Conservation (phyloP, 2,113 vertebrate species). For the Pelvicachromis taeniatus region DNA sequence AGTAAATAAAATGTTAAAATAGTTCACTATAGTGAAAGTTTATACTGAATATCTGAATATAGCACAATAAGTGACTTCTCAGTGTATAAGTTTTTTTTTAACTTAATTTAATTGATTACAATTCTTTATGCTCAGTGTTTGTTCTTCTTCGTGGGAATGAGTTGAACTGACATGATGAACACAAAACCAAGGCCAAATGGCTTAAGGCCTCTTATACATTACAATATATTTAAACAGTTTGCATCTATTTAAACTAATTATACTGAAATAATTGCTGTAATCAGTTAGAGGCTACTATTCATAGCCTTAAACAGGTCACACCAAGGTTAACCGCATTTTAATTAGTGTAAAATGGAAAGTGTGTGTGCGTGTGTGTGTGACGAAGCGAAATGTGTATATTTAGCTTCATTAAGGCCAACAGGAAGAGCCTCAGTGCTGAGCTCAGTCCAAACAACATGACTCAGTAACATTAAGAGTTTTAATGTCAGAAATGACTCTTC, state of each 20-base stretch:
- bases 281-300: not conserved
- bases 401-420: conserved; percentile 17
- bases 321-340: not conserved
- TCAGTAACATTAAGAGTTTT: conserved; percentile 2
- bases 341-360: not conserved
- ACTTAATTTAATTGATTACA: not conserved
- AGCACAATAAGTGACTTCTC: not conserved
- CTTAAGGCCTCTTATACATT: not conserved
- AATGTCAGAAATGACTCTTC: not conserved
- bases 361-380: not conserved
- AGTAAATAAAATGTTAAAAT: not conserved
- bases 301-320: not conserved
- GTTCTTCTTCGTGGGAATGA: not conserved
- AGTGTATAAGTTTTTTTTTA: not conserved
- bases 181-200: not conserved
- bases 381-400: not conserved
- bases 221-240: not conserved
- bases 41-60: not conserved
- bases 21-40: not conserved
- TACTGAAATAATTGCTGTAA: not conserved
- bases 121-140: not conserved
- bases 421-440: conserved; percentile 1
- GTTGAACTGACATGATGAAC: not conserved
- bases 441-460: conserved; percentile 29
- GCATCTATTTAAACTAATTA: not conserved